A percentile compares a stretch with the other conserved stretches of the same genome.
phyloP scores from a whole-genome alignment of 2,888 invertebrate genomes.

The Criorhina ranunculi region DNA sequence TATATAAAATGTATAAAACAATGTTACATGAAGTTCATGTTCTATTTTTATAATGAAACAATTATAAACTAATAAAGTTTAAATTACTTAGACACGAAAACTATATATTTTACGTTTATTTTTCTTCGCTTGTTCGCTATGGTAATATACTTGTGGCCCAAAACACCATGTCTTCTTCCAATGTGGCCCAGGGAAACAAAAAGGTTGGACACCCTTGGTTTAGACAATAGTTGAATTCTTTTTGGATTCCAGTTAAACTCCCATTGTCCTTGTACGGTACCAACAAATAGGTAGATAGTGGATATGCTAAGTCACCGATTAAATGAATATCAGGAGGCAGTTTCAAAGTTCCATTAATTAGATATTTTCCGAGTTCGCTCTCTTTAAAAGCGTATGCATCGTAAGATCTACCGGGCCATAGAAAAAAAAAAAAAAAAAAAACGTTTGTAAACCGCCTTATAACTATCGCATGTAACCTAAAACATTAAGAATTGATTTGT shows the following conservation, averaged over 20 bases:
- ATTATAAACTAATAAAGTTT: too few relatives aligned
- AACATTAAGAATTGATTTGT: background rate
- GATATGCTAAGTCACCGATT: background rate
- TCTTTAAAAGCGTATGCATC: background rate
- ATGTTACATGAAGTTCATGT: too few relatives aligned
- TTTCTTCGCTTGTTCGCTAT: too few relatives aligned
- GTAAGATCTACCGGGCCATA: background rate
- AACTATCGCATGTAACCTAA: slow-evolving; percentile 38
- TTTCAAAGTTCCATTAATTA: slow-evolving; percentile 3
- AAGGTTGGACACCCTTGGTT: too few relatives aligned
- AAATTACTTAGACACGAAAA: too few relatives aligned
- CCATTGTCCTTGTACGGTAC: background rate
- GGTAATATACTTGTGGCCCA: too few relatives aligned
- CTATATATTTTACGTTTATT: too few relatives aligned
- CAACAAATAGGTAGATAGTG: background rate
- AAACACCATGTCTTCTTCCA: too few relatives aligned
- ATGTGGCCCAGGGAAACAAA: too few relatives aligned
- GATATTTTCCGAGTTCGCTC: background rate
- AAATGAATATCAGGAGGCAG: background rate
- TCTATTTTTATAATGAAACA: too few relatives aligned
- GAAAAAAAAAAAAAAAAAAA: background rate
- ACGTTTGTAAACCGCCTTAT: slow-evolving; percentile 12
- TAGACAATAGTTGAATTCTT: background rate
- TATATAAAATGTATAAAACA: too few relatives aligned
- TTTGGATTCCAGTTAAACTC: too few relatives aligned